phyloP scores from a whole-genome alignment of 2,113 vertebrate genomes.

The Puma concolor region DNA sequence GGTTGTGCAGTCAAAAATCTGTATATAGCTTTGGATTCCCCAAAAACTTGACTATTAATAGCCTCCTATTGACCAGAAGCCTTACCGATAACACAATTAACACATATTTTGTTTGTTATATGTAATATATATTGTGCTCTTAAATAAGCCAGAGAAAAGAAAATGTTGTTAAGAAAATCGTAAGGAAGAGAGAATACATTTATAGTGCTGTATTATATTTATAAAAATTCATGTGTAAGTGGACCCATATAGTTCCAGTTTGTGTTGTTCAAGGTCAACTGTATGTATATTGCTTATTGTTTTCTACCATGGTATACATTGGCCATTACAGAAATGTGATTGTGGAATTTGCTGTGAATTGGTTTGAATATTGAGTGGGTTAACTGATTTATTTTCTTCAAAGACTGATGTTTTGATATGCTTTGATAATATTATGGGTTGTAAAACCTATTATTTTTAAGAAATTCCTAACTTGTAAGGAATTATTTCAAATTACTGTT shows the following conservation, averaged over 20 bases:
- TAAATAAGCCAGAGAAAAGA: neutral
- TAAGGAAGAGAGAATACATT: neutral
- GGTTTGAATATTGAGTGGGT: neutral
- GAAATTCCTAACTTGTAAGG: neutral
- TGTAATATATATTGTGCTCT: neutral
- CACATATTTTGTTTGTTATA: neutral
- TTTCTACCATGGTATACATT: neutral
- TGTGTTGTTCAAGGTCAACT: neutral
- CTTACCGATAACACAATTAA: neutral
- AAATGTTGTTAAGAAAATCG: neutral
- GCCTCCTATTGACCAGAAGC: neutral
- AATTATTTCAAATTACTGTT: neutral
- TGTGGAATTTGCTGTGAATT: neutral
- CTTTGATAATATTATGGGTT: neutral
- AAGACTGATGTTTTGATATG: neutral
- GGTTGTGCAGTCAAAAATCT: neutral
- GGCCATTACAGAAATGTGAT: neutral
- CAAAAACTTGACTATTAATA: neutral
- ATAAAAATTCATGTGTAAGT: neutral
- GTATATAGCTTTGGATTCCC: neutral
- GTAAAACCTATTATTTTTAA: neutral
- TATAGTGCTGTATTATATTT: neutral
- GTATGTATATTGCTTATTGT: neutral
- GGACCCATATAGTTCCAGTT: neutral
- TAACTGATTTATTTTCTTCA: neutral